Conservation (phyloP, 2,113 vertebrate species). For the Scopus umbretta region DNA sequence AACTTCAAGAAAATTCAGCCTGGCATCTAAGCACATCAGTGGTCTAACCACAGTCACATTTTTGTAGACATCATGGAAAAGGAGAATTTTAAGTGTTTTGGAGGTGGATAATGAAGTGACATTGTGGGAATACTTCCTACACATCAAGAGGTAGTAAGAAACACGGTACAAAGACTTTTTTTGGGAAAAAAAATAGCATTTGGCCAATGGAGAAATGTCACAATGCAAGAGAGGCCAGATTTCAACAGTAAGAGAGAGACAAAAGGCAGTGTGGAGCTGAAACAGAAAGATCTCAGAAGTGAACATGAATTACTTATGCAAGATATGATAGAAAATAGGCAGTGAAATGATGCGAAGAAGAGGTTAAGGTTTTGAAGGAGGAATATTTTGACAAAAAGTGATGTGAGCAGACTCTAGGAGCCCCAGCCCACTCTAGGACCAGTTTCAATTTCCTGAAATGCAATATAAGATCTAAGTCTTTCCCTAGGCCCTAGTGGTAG, state of each 20-base stretch:
- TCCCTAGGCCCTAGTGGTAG: background rate
- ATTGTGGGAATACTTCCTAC: background rate
- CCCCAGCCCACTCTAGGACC: background rate
- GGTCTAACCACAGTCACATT: background rate
- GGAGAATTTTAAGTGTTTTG: background rate
- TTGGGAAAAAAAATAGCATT: background rate
- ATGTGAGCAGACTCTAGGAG: background rate
- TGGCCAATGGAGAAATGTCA: background rate
- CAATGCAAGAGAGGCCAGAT: background rate
- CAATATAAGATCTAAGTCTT: background rate
- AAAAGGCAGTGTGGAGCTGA: background rate
- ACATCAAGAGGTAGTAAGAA: background rate
- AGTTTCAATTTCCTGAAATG: background rate
- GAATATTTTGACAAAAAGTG: background rate
- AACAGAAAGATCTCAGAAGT: background rate
- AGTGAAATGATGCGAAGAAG: background rate
- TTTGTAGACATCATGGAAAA: background rate
- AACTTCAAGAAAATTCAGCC: constrained; percentile 4
- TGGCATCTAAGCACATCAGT: background rate
- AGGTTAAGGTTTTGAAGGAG: background rate
- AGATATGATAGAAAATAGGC: background rate
- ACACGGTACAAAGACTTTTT: background rate
- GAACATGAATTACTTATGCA: background rate
- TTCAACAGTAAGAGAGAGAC: background rate
- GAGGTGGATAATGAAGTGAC: background rate